Evolutionary conservation across 2,888 invertebrate species (phyloP), one percentile per base, ranked within the genome.

Genomic region (Stenodema calcarata): DNA sequence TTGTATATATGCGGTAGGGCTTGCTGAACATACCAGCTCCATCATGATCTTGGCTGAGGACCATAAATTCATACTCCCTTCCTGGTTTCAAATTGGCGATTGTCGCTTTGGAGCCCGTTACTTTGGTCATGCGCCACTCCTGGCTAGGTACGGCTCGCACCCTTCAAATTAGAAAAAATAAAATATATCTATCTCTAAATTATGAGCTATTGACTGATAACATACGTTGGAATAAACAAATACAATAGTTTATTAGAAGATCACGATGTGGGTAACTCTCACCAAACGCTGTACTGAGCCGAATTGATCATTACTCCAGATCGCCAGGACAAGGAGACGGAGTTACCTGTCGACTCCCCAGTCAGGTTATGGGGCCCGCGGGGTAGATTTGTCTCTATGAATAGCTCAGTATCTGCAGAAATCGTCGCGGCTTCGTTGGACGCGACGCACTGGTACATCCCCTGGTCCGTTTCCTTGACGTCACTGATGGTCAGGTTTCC

Each of bases 1-100:
- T 93, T 0, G 97, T 97, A 90, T 93, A 93, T 86, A 95, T 94
- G 89, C 94, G 93, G 42, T 97, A 93, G 14, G 95, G 94, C 91
- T 96, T 96, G 91, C 98, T 98, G 91, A 97, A 97, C 92, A 97
- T 94, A 30, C 98, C 97, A 90, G 97, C 97, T 9, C 97, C 97
- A 87, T 94, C 93, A 90, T 95, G 94, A 91, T 98, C 97, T 91
- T 96, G 95, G 89, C 97, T 95, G 79, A 97, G 93, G 78, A 98
- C 96, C 94, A 97, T 96, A 90, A 98, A 94, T 92, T 98, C 97
- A 91, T 98, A 98, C 90, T 95, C 94, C 28, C 95, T 93, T 80
- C 94, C 95, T 27, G 97, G 94, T 88, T 93, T 92, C 89, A 98
- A 93, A 89, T 95, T 95, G 89, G 94, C 93, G 87, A 98, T 93